Base-by-base conservation (phyloP, 2,797 vertebrate species). In the Sebastes variabilis region DNA sequence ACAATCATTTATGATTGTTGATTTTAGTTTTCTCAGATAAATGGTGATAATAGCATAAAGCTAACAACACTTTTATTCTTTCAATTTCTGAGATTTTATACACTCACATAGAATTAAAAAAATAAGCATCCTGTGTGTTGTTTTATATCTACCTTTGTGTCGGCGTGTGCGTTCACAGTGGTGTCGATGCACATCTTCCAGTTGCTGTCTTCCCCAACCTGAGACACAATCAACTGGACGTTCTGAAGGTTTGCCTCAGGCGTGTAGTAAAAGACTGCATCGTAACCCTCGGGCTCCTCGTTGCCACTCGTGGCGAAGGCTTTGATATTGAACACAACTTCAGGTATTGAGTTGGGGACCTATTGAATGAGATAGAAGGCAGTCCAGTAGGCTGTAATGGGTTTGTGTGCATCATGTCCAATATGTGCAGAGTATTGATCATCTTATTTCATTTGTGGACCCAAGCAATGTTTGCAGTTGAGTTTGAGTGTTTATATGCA, bases 121-220 rank as follows among this genome's bases (percentile, higher is more conserved):
- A 32, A 66, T 3, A 13, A 24, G 22, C 16, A 49, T 30, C 6
- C 7, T 66, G 1, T 55, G 29, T 77, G 25, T 42, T 42, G 38
- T 66, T 34, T 20, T 5, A 6, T 46, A 52, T 14, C 8, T 89
- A 94, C 94, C 87, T 85, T 86, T 67, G 75, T 42, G 16, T 78
- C 55, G 0, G 27, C 7, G 14, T 54, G 69, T 25, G 22, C 32
- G 6, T 87, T 72, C 55, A 91, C 3, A 13, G 62, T 83, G 34
- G 90, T 78, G 73, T 95, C 90, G 1, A 91, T 49, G 46, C 95
- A 96, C 86, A 96, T 90, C 88, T 95, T 96, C 96, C 96, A 96
- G 93, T 95, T 96, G 77, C 87, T 86, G 61, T 92, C 88, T 6
- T 92, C 87, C 75, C 93, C 94, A 29, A 94, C 75, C 64, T 95